phyloP scores from a whole-genome alignment of 2,113 vertebrate genomes.

The Cisticola juncidis region DNA sequence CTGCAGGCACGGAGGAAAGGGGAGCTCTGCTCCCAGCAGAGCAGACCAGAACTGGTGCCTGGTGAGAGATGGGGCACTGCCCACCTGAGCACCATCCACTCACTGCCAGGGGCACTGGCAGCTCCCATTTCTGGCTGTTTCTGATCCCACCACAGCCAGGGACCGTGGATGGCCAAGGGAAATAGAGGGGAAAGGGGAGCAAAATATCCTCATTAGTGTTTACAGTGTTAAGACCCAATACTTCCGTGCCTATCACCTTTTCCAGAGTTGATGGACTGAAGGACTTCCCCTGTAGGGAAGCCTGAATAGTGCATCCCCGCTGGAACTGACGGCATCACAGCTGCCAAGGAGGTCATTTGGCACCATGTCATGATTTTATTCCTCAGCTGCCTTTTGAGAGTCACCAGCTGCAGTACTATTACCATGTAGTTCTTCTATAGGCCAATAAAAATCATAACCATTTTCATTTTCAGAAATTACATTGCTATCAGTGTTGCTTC shows the following conservation, averaged over 20 bases:
- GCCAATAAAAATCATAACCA: slow-evolving; percentile 25
- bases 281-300: background rate
- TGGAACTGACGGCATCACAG: background rate
- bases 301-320: background rate
- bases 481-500: background rate
- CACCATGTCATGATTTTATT: background rate
- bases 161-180: background rate
- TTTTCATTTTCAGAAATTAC: slow-evolving; percentile 51
- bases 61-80: background rate
- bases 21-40: background rate
- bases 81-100: fast-evolving
- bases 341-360: background rate
- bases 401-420: slow-evolving; percentile 34
- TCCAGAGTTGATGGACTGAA: background rate
- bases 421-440: background rate
- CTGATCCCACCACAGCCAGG: fast-evolving
- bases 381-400: slow-evolving; percentile 8
- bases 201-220: background rate
- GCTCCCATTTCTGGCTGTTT: background rate
- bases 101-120: fast-evolving
- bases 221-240: background rate
- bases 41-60: background rate
- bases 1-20: background rate
- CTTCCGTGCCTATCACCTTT: background rate
- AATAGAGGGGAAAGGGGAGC: background rate